phyloP scores from a whole-genome alignment of 2,113 vertebrate species.

The Apaloderma vittatum region DNA sequence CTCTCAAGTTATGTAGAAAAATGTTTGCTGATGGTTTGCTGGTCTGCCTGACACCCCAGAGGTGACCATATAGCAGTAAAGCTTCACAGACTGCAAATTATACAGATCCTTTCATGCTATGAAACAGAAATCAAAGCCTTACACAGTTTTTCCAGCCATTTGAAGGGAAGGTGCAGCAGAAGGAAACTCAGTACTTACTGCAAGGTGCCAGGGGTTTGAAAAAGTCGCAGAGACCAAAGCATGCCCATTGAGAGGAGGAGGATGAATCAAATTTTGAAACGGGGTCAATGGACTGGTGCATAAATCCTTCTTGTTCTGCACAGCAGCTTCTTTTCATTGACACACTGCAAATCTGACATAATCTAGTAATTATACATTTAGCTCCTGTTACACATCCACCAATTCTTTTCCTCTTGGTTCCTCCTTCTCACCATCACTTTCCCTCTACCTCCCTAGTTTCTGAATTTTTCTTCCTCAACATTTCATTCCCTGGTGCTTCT shows the following conservation, averaged over 20 bases:
- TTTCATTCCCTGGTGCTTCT: background rate
- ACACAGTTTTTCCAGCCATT: background rate
- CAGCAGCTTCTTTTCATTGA: background rate
- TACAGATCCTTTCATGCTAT: background rate
- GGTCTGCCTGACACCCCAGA: background rate
- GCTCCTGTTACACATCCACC: background rate
- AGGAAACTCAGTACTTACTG: background rate
- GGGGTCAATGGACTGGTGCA: background rate
- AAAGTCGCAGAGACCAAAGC: background rate
- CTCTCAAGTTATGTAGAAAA: background rate
- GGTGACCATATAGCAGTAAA: background rate
- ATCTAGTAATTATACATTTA: background rate
- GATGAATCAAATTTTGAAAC: background rate
- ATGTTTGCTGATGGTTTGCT: background rate
- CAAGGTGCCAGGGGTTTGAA: background rate
- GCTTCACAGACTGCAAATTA: background rate
- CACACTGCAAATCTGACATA: background rate
- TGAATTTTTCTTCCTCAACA: background rate
- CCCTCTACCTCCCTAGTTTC: background rate
- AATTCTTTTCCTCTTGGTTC: background rate
- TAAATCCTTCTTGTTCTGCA: background rate
- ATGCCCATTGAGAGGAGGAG: background rate
- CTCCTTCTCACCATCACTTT: background rate
- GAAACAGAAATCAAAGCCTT: background rate
- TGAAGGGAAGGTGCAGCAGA: background rate